These are phyloP conservation scores for Octodonta nipae DNA, from an alignment of 2,888 invertebrate genomes.

Conservation along the genomic window DNA sequence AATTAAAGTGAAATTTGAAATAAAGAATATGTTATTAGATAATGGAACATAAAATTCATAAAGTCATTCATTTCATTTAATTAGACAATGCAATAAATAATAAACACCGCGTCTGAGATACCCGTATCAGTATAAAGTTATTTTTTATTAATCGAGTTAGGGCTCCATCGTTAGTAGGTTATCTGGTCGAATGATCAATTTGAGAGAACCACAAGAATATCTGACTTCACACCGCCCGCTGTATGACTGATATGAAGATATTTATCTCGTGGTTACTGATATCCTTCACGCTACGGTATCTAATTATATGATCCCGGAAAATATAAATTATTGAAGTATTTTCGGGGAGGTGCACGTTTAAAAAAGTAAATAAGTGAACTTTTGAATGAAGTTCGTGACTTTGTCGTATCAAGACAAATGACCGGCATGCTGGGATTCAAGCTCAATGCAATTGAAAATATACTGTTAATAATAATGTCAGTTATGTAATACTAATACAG, in stretches of 20 bases:
- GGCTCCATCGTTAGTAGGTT: constrained; percentile 15
- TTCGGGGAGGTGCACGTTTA: too few relatives aligned
- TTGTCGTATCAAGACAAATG: too few relatives aligned
- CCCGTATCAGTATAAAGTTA: constrained; percentile 12
- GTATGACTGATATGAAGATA: constrained; percentile 17
- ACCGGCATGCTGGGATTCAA: too few relatives aligned
- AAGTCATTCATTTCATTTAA: too few relatives aligned
- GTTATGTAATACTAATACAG: too few relatives aligned
- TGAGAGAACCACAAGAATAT: constrained; percentile 10
- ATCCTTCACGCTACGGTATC: constrained; percentile 1
- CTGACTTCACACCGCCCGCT: constrained; percentile 13
- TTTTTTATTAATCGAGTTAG: constrained; percentile 16
- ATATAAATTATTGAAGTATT: constrained; percentile 2
- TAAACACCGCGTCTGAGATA: constrained; percentile 9
- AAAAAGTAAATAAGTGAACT: too few relatives aligned
- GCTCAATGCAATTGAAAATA: too few relatives aligned
- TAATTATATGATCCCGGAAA: constrained; percentile 1
- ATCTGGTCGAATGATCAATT: constrained; percentile 14
- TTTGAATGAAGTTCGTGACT: too few relatives aligned
- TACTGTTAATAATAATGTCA: too few relatives aligned
- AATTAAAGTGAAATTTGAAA: too few relatives aligned
- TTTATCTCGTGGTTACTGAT: constrained; percentile 11
- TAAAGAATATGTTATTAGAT: too few relatives aligned
- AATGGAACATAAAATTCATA: too few relatives aligned
- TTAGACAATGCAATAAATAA: constrained; percentile 13